A percentile compares a stretch with the other conserved stretches of the same genome.
Evolutionary conservation across 2,797 vertebrate species (phyloP).

Genomic region (Sebastolobus alascanus): DNA sequence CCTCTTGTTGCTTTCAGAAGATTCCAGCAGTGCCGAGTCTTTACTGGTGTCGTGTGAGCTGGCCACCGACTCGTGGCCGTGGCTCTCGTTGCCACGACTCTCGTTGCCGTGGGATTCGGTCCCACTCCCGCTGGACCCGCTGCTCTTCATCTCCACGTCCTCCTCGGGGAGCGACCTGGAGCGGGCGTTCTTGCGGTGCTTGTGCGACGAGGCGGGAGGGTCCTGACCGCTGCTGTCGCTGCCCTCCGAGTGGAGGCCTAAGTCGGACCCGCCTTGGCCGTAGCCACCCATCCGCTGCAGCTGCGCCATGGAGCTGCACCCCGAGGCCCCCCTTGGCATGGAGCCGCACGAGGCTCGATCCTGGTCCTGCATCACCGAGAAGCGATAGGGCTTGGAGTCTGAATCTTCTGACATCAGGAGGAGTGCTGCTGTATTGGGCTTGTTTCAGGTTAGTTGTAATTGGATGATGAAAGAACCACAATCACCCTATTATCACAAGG

Average conservation of each 20-base stretch:
- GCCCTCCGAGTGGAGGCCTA: slow-evolving; percentile 85
- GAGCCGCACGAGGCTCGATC: slow-evolving; percentile 61
- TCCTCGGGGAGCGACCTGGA: slow-evolving; percentile 84
- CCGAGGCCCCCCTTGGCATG: slow-evolving; percentile 61
- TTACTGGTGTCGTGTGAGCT: slow-evolving; percentile 87
- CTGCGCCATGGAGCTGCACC: slow-evolving; percentile 78
- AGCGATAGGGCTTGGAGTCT: slow-evolving; percentile 79
- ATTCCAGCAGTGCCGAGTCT: slow-evolving; percentile 88
- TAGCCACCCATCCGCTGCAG: slow-evolving; percentile 86
- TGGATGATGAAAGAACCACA: slow-evolving; percentile 1
- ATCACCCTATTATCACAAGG: slow-evolving; percentile 74
- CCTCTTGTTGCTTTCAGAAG: slow-evolving; percentile 89
- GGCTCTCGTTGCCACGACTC: slow-evolving; percentile 86
- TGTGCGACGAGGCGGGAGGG: slow-evolving; percentile 60
- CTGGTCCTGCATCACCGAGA: slow-evolving; percentile 79
- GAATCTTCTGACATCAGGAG: slow-evolving; percentile 82
- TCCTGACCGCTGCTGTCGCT: slow-evolving; percentile 85
- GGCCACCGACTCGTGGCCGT: slow-evolving; percentile 82
- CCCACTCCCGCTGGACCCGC: slow-evolving; percentile 88
- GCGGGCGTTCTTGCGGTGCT: slow-evolving; percentile 71
- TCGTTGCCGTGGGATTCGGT: slow-evolving; percentile 87
- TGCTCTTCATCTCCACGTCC: slow-evolving; percentile 93
- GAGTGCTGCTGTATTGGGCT: slow-evolving; percentile 18
- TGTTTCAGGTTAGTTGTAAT: slow-evolving; percentile 29
- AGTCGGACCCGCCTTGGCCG: slow-evolving; percentile 74